Conservation (phyloP, 2,797 vertebrate species). For the Nannoperca obscura region DNA sequence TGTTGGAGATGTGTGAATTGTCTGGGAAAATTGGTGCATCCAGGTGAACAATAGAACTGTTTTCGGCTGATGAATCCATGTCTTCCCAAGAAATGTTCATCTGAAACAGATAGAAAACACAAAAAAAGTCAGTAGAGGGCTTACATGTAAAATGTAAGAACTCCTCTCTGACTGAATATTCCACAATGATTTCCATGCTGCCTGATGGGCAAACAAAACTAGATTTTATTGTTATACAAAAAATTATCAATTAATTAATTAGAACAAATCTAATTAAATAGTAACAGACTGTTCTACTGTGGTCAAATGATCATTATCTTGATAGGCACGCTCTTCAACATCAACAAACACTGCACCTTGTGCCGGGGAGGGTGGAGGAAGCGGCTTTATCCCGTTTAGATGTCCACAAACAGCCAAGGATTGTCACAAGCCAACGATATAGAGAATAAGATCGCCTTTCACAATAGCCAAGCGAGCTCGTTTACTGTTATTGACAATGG, state of each 20-base stretch:
- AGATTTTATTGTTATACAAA: neutral
- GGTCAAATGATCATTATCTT: neutral
- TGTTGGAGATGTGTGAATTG: conserved; percentile 70
- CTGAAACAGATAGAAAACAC: conserved; percentile 59
- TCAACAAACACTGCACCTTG: conserved; percentile 68
- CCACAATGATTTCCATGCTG: neutral
- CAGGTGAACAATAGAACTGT: conserved; percentile 67
- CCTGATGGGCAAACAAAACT: neutral
- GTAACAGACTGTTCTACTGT: neutral
- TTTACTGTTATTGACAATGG: conserved; percentile 22
- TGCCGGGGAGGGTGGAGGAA: conserved; percentile 26
- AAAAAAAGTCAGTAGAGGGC: neutral
- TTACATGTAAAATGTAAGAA: neutral
- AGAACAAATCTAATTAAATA: neutral
- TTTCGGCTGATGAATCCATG: conserved; percentile 44
- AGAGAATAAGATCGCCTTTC: conserved; percentile 25
- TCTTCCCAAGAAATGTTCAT: conserved; percentile 70
- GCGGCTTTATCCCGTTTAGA: conserved; percentile 55
- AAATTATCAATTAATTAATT: neutral
- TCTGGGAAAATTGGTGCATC: conserved; percentile 69
- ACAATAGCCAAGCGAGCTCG: neutral
- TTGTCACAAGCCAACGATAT: conserved; percentile 16
- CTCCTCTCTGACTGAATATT: neutral
- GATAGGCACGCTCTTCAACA: conserved; percentile 13
- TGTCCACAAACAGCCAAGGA: conserved; percentile 25